Evolutionary conservation across 1,140 invertebrate species (phyloP), one percentile per base, ranked within the genome.

Genomic region (Mylabris phalerata): DNA sequence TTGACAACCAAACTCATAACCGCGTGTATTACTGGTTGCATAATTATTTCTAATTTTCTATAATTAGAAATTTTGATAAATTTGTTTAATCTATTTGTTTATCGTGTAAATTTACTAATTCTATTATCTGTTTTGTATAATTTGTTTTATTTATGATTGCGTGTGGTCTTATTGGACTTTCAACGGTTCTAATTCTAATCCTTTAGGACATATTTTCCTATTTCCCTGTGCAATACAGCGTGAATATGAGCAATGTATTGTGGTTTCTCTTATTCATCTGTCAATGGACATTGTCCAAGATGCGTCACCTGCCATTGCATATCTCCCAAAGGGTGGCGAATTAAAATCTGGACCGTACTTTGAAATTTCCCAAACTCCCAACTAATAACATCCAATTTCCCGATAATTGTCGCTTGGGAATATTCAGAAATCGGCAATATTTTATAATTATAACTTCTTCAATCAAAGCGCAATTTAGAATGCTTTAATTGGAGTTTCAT

Each of bases 221-320:
- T 60, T 57, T 50, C 49, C 57, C 51, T 52, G 58, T 67, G 62
- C 51, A 67, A 67, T 67, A 61, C 55, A 65, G 63, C 63, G 59
- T 65, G 65, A 55, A 65, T 67, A 63, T 67, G 65, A 65, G 61
- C 63, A 65, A 67, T 60, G 56, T 57, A 65, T 61, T 67, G 61
- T 67, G 63, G 61, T 50, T 58, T 63, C 51, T 49, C 50, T 57
- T 64, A 64, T 66, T 66, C 64, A 64, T 58, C 59, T 61, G 58
- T 60, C 60, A 64, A 50, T 62, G 62, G 65, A 67, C 62, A 67
- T 60, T 67, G 65, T 67, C 62, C 65, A 58, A 58, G 45, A 64
- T 64, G 51, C 59, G 62, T 67, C 65, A 67, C 65, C 65, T 67
- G 65, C 65, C 55, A 48, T 19, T 19, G 11, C 49, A 38, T 45